Percentiles rank a stretch among this genome's conserved stretches.
phyloP scores from a whole-genome alignment of 2,888 invertebrate species.

The Sialis lutaria region DNA sequence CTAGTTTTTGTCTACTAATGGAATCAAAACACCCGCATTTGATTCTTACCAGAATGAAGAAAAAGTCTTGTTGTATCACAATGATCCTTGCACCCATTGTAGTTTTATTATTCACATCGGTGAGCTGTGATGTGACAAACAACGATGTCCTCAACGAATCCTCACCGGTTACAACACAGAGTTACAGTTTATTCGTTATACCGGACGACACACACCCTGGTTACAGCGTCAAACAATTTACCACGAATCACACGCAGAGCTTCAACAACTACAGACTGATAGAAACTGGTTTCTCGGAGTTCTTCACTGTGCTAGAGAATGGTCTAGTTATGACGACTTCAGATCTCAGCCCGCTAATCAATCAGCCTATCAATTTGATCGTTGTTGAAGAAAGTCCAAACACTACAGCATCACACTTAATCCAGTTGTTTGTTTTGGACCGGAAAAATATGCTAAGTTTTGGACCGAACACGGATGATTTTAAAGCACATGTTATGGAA shows the following conservation, averaged over 20 bases:
- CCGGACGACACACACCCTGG: slow-evolving; percentile 84
- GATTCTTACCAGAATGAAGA: too few species aligned
- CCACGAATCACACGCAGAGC: slow-evolving; percentile 34
- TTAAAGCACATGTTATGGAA: slow-evolving; percentile 56
- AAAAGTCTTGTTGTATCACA: background rate
- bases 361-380: slow-evolving; percentile 63
- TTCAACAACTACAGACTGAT: slow-evolving; percentile 45
- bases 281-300: slow-evolving; percentile 67
- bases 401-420: slow-evolving; percentile 58
- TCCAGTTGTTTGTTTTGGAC: slow-evolving; percentile 70
- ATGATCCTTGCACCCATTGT: background rate
- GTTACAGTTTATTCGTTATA: slow-evolving; percentile 37
- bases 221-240: slow-evolving; percentile 69
- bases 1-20: too few species aligned
- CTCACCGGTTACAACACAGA: background rate
- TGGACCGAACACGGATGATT: slow-evolving; percentile 36
- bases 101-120: background rate
- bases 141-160: slow-evolving; percentile 1
- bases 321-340: slow-evolving; percentile 85
- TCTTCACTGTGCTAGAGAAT: slow-evolving; percentile 73
- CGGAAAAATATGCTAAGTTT: slow-evolving; percentile 68
- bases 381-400: slow-evolving; percentile 69
- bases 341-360: slow-evolving; percentile 63
- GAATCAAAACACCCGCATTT: too few species aligned
- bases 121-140: slow-evolving; percentile 1